Conservation (phyloP, 2,888 invertebrate genomes). For the Furcula furcula region DNA sequence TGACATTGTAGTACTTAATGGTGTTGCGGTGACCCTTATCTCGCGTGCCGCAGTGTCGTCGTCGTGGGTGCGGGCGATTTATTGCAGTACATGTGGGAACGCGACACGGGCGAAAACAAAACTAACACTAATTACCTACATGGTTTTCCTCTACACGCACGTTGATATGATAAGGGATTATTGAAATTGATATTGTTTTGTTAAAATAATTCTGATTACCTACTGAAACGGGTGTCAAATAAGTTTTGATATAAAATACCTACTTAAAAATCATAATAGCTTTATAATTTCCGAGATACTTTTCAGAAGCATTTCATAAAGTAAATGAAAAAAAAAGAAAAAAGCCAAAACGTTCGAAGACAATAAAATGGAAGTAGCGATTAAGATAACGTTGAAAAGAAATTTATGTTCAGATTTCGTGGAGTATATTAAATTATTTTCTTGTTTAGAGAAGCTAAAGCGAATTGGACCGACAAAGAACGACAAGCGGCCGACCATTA, state of each 20-base stretch:
- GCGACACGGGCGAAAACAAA: conserved; percentile 41
- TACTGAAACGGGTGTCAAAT: too few relatives aligned
- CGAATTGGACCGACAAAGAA: conserved; percentile 49
- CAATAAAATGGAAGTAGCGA: conserved; percentile 61
- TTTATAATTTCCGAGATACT: conserved; percentile 39
- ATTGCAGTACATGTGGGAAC: conserved; percentile 57
- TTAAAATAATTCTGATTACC: too few relatives aligned
- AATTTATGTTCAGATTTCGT: conserved; percentile 70
- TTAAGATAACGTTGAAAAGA: conserved; percentile 69
- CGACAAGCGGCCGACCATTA: conserved; percentile 47
- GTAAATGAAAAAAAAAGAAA: conserved; percentile 42
- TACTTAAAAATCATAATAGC: too few relatives aligned
- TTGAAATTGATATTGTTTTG: too few relatives aligned
- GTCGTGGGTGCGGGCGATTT: conserved; percentile 63
- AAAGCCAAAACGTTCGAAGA: conserved; percentile 46
- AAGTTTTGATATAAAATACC: too few relatives aligned
- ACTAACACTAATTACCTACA: conserved; percentile 40
- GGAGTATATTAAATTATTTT: conserved; percentile 72
- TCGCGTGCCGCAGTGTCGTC: conserved; percentile 56
- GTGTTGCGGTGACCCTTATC: conserved; percentile 71
- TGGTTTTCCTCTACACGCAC: conserved; percentile 3
- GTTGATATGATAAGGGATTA: too few relatives aligned
- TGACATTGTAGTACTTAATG: conserved; percentile 65
- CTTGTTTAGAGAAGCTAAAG: conserved; percentile 63
- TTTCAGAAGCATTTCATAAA: conserved; percentile 38